A percentile compares a stretch with the other conserved stretches of the same genome.
phyloP scores from a whole-genome alignment of 2,888 invertebrate genomes.

The Furcula furcula region DNA sequence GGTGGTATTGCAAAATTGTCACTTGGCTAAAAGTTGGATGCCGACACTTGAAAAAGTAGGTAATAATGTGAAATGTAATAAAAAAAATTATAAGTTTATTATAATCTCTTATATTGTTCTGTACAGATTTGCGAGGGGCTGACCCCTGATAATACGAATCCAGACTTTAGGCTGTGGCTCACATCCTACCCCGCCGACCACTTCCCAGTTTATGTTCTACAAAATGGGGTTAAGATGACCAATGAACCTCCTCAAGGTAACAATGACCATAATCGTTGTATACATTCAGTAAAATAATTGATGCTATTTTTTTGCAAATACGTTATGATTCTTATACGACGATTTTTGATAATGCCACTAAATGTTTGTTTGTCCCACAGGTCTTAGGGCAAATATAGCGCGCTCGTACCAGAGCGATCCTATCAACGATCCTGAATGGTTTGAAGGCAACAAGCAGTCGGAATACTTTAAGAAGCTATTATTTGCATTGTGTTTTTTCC shows the following conservation, averaged over 20 bases:
- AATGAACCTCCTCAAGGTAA: constrained; percentile 96
- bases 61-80: no score
- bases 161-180: constrained; percentile 96
- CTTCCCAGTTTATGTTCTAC: constrained; percentile 95
- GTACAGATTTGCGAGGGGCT: constrained; percentile 91
- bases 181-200: constrained; percentile 96
- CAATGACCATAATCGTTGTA: background rate
- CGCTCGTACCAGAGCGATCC: constrained; percentile 93
- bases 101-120: no score
- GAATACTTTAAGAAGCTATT: constrained; percentile 91
- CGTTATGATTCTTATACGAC: no score
- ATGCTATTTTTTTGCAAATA: no score
- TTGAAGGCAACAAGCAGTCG: constrained; percentile 90
- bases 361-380: constrained; percentile 34
- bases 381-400: constrained; percentile 89
- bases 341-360: no score
- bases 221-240: constrained; percentile 98
- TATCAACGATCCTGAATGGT: constrained; percentile 93
- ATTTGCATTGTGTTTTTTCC: constrained; percentile 96
- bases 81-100: no score
- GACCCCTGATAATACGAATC: constrained; percentile 90
- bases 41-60: constrained; percentile 93
- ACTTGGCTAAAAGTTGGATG: constrained; percentile 98
- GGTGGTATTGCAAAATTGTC: constrained; percentile 98
- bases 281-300: no score